phyloP scores from a whole-genome alignment of 2,888 invertebrate genomes.

The Dermolepida albohirtum region DNA sequence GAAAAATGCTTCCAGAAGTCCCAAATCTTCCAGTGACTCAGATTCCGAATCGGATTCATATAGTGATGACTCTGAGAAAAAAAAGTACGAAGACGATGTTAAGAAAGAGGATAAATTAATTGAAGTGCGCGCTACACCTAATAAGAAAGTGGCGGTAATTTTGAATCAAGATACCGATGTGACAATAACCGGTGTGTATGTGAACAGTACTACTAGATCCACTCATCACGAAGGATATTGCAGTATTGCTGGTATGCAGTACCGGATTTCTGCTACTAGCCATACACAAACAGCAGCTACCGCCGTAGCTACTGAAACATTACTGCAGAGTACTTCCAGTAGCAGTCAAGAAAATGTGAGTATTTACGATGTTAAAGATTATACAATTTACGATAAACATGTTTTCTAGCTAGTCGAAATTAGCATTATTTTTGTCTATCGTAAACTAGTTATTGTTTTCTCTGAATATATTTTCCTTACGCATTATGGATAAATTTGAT shows the following conservation, averaged over 20 bases:
- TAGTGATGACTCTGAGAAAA: slow-evolving; percentile 65
- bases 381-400: too few relatives aligned
- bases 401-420: too few relatives aligned
- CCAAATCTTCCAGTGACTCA: slow-evolving; percentile 70
- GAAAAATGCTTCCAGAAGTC: slow-evolving; percentile 69
- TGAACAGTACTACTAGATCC: slow-evolving; percentile 78
- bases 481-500: too few relatives aligned
- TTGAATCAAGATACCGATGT: slow-evolving; percentile 89
- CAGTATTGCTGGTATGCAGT: slow-evolving; percentile 87
- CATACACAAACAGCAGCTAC: slow-evolving; percentile 88
- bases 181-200: slow-evolving; percentile 88
- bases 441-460: too few relatives aligned
- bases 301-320: slow-evolving; percentile 76
- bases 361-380: slow-evolving; percentile 39
- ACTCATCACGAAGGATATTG: slow-evolving; percentile 87
- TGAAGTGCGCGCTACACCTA: slow-evolving; percentile 63
- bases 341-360: slow-evolving; percentile 63
- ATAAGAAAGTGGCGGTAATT: slow-evolving; percentile 80
- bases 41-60: slow-evolving; percentile 67
- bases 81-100: slow-evolving; percentile 65
- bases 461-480: too few relatives aligned
- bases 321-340: slow-evolving; percentile 60
- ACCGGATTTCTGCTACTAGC: slow-evolving; percentile 88
- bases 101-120: slow-evolving; percentile 68
- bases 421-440: too few relatives aligned